phyloP scores from a whole-genome alignment of 1,140 invertebrate genomes.

The Achatina immaculata region DNA sequence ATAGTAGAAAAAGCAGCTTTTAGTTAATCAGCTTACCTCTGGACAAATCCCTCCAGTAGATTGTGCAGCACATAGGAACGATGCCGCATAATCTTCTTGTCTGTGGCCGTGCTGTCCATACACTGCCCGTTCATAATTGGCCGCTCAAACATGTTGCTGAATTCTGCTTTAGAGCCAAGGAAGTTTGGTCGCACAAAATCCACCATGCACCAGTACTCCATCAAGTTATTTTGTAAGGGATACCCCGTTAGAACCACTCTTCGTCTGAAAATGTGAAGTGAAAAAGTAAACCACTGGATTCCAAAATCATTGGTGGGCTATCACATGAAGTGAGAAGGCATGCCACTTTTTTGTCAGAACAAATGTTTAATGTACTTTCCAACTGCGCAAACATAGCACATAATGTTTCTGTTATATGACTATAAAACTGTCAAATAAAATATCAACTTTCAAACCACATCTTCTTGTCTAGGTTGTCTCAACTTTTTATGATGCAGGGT shows the following conservation, averaged over 20 bases:
- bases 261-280: slow-evolving; percentile 71
- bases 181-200: slow-evolving; percentile 96
- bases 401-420: too few relatives aligned
- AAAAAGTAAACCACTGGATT: neutral
- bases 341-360: too few relatives aligned
- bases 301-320: too few relatives aligned
- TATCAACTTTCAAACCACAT: too few relatives aligned
- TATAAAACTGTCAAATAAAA: too few relatives aligned
- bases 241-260: slow-evolving; percentile 95
- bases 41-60: slow-evolving; percentile 90
- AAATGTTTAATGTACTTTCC: too few relatives aligned
- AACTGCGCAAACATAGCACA: too few relatives aligned
- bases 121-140: slow-evolving; percentile 94
- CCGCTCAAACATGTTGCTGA: slow-evolving; percentile 80
- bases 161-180: slow-evolving; percentile 92
- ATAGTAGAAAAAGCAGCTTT: too few relatives aligned
- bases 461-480: too few relatives aligned
- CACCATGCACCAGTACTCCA: slow-evolving; percentile 92
- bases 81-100: slow-evolving; percentile 95
- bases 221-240: slow-evolving; percentile 95
- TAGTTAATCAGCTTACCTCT: slow-evolving; percentile 71
- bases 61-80: slow-evolving; percentile 94
- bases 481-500: too few relatives aligned
- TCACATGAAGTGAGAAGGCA: too few relatives aligned
- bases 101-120: slow-evolving; percentile 88